phyloP scores from a whole-genome alignment of 2,888 invertebrate species.

The Tenthredo distinguenda region DNA sequence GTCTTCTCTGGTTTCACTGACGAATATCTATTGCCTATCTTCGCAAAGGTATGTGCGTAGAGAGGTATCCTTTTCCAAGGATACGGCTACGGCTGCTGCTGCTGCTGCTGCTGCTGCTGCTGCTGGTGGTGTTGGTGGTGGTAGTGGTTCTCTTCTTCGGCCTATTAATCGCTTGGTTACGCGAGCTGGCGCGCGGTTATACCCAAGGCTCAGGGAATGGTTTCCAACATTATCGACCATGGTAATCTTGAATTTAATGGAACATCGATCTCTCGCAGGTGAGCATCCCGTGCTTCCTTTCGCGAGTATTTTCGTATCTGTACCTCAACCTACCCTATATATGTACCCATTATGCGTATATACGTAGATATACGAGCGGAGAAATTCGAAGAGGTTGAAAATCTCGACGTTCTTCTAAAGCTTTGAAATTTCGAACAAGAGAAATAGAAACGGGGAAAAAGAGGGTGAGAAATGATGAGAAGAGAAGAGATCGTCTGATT shows the following conservation, averaged over 20 bases:
- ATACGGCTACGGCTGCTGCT: background rate
- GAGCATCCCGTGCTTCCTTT: background rate
- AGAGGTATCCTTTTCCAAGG: slow-evolving; percentile 46
- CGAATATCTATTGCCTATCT: slow-evolving; percentile 51
- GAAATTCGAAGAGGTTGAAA: slow-evolving; percentile 2
- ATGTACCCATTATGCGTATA: background rate
- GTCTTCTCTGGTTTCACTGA: slow-evolving; percentile 50
- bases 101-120: too few species aligned
- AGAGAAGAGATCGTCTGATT: background rate
- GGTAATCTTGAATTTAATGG: slow-evolving; percentile 38
- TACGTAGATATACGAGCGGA: background rate
- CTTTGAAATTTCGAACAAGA: slow-evolving; percentile 1
- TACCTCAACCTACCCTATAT: background rate
- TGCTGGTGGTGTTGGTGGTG: background rate
- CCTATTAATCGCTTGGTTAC: slow-evolving; percentile 49
- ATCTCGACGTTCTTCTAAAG: background rate
- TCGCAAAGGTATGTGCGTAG: slow-evolving; percentile 44
- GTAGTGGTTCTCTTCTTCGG: background rate
- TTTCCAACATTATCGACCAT: slow-evolving; percentile 22
- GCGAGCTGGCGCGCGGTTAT: slow-evolving; percentile 5
- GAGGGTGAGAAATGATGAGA: background rate
- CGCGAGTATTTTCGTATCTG: background rate
- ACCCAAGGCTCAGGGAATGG: background rate
- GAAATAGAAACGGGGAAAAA: background rate
- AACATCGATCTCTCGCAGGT: slow-evolving; percentile 31